Base-by-base conservation (phyloP, 2,797 vertebrate species). In the Dermochelys coriacea region DNA sequence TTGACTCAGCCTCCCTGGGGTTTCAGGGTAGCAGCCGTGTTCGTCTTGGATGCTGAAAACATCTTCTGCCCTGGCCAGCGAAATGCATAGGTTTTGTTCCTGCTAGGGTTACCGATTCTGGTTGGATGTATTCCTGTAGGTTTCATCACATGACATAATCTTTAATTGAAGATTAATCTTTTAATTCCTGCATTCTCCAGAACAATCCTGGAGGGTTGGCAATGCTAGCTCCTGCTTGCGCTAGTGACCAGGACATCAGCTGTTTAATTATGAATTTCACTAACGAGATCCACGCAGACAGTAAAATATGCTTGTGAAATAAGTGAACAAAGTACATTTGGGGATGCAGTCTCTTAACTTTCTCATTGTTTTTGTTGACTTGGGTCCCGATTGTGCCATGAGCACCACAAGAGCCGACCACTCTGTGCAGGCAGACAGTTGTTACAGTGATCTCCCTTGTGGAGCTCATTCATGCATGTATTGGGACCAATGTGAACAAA, bases 401-500 rank as follows among this genome's bases (percentile, higher is more conserved):
- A 52, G 34, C 21, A 7, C 59, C 31, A 64, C 31, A 16, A 34
- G 31, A 31, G 59, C 59, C 16, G 31, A 34, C 59, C 31, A 7
- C 29, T 64, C 59, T 64, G 5, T 51, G 50, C 5, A 9, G 34
- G 49, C 14, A 64, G 14, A 64, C 59, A 8, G 59, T 27, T n/a
- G 21, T 19, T 54, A 0, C 0, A n/a, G 21, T 0, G 29, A 16
- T 34, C 89, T 12, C 55, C 31, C 7, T 8, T 18, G 31, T 61
- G 59, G 59, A n/a, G 3, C 15, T 8, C 31, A 7, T 16, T 64
- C 49, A 6, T 61, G 50, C 51, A 18, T 51, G 51, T 16, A 18
- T 51, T 41, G 3, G 80, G 59, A 27, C 54, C 23, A 50, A 0
- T 15, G 2, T 27, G 29, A 59, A 59, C 8, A 0, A 37, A 6